A percentile compares a stretch with the other conserved stretches of the same genome.
phyloP scores from a whole-genome alignment of 2,888 invertebrate species.

The Nymphalis c-album region DNA sequence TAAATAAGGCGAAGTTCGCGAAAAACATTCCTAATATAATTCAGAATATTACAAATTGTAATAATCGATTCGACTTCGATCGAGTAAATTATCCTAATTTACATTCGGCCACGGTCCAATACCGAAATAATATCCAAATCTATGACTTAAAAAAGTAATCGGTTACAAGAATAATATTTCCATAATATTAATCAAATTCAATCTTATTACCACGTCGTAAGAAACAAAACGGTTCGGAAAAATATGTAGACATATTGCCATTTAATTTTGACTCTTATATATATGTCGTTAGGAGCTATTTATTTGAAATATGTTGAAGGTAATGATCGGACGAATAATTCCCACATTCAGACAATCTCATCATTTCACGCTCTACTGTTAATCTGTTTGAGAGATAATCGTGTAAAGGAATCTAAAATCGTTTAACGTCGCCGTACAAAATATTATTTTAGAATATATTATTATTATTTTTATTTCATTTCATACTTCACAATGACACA shows the following conservation, averaged over 20 bases:
- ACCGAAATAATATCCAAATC: slow-evolving; percentile 16
- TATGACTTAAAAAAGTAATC: background rate
- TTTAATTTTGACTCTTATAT: background rate
- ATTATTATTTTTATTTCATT: background rate
- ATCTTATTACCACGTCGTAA: background rate
- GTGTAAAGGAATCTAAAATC: background rate
- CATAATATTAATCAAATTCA: background rate
- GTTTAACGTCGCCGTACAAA: background rate
- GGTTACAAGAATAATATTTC: background rate
- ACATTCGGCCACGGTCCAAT: slow-evolving; percentile 16
- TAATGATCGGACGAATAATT: background rate
- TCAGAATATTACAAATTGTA: background rate
- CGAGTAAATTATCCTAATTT: slow-evolving; percentile 9
- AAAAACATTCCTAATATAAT: background rate
- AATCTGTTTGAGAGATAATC: slow-evolving; percentile 1
- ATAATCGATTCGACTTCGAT: slow-evolving; percentile 9
- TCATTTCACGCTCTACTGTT: slow-evolving; percentile 19
- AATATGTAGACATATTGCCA: too few species aligned
- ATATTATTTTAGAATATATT: background rate
- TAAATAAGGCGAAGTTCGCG: background rate
- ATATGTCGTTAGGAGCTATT: background rate
- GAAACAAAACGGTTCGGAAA: background rate
- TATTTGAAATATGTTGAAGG: background rate
- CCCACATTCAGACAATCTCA: slow-evolving; percentile 13
- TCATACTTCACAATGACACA: background rate